A percentile compares a stretch with the other conserved stretches of the same genome.
These are phyloP conservation scores for Zonotrichia albicollis DNA, from an alignment of 2,797 vertebrate species.

Conservation along the genomic window DNA sequence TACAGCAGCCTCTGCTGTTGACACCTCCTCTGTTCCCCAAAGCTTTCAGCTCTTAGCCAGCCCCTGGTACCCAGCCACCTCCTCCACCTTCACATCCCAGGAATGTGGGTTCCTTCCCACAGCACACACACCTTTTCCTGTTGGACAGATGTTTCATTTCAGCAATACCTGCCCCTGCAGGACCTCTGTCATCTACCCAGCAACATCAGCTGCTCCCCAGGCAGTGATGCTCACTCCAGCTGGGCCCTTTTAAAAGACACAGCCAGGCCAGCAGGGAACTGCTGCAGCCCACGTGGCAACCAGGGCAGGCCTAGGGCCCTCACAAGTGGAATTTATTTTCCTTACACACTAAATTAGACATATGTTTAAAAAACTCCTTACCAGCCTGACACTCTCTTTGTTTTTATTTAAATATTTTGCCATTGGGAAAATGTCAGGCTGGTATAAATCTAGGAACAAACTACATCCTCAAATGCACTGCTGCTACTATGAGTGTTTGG, in stretches of 20 bases:
- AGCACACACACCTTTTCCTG: fast-evolving
- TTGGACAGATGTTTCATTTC: neutral
- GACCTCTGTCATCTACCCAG: neutral
- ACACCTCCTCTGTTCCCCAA: neutral
- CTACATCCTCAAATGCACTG: neutral
- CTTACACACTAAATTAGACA: neutral
- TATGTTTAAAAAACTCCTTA: neutral
- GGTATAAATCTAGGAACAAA: neutral
- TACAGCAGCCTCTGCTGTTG: neutral
- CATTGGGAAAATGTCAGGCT: neutral
- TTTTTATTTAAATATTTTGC: neutral
- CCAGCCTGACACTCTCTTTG: neutral
- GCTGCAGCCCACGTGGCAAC: neutral
- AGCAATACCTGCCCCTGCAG: neutral
- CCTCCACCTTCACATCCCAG: neutral
- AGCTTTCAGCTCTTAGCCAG: neutral
- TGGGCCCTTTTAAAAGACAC: neutral
- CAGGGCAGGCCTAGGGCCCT: neutral
- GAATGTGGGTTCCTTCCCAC: neutral
- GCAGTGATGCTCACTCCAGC: neutral
- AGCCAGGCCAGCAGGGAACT: neutral
- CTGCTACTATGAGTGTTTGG: neutral
- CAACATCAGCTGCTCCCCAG: neutral
- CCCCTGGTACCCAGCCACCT: neutral
- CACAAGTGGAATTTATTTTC: neutral